A percentile compares a stretch with the other conserved stretches of the same genome.
Evolutionary conservation across 1,140 invertebrate genomes (phyloP).

Genomic region (Bombus waltoni): DNA sequence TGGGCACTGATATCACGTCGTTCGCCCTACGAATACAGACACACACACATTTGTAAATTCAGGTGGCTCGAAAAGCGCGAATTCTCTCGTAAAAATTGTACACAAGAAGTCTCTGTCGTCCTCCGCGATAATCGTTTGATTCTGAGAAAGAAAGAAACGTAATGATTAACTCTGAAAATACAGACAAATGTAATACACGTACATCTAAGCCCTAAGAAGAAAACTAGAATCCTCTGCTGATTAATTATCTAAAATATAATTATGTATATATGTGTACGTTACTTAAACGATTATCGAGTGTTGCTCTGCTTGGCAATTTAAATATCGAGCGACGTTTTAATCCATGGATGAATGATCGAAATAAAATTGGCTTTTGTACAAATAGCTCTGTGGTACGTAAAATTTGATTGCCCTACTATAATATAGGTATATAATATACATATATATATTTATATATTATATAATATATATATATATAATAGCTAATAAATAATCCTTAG

Average conservation of each 20-base stretch:
- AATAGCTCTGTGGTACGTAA: constrained; percentile 71
- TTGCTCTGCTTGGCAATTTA: constrained; percentile 53
- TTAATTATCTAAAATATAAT: constrained; percentile 70
- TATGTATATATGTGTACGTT: constrained; percentile 27
- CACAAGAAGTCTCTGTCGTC: constrained; percentile 27
- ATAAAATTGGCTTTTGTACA: constrained; percentile 69
- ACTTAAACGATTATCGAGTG: constrained; percentile 55
- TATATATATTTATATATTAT: constrained; percentile 63
- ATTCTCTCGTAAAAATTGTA: constrained; percentile 55
- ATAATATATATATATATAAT: constrained; percentile 59
- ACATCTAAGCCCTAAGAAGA: constrained; percentile 57
- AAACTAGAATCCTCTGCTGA: constrained; percentile 57
- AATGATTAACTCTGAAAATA: constrained; percentile 60
- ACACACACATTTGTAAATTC: constrained; percentile 49
- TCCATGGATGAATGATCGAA: constrained; percentile 44
- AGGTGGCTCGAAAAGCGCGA: constrained; percentile 53
- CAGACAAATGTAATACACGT: constrained; percentile 51
- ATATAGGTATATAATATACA: constrained; percentile 63
- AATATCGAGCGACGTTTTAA: constrained; percentile 52
- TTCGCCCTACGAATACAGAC: constrained; percentile 14
- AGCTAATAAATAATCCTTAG: constrained; percentile 72
- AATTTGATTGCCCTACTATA: constrained; percentile 70
- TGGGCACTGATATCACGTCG: constrained; percentile 5
- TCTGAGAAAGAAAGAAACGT: constrained; percentile 41
- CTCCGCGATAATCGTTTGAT: constrained; percentile 36